phyloP scores from a whole-genome alignment of 37 sponge, comb jelly and placozoan genomes.

The Cladorhizidae sp. region DNA sequence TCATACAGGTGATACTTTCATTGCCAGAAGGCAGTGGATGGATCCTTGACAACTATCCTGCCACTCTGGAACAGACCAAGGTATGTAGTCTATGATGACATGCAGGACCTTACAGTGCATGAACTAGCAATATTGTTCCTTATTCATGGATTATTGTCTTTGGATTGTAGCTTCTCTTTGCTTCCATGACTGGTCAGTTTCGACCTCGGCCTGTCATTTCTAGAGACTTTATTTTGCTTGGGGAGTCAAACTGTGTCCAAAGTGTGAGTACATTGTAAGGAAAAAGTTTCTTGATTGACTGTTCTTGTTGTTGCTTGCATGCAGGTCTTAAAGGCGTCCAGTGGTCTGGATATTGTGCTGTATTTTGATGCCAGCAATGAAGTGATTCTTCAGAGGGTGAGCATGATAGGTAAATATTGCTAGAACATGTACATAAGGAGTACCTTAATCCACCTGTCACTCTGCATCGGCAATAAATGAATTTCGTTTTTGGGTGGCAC shows the following conservation, averaged over 20 bases:
- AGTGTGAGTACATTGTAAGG: not conserved
- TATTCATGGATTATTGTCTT: not conserved
- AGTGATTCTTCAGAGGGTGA: constrained; percentile 64
- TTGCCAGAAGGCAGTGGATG: constrained; percentile 82
- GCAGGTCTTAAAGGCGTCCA: constrained; percentile 51
- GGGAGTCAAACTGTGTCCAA: not conserved
- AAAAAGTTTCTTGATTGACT: not conserved
- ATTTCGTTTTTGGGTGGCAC: not conserved
- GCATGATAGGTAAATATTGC: constrained; percentile 7
- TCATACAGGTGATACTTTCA: constrained; percentile 53
- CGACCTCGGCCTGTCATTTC: constrained; percentile 7
- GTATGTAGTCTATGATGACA: too few species aligned
- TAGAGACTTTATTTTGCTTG: constrained; percentile 22
- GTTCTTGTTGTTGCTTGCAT: not conserved
- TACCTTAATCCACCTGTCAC: not conserved
- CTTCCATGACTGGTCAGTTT: constrained; percentile 14
- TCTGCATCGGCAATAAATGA: not conserved
- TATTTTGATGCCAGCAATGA: constrained; percentile 57
- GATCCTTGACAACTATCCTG: constrained; percentile 89
- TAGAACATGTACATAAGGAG: too few species aligned
- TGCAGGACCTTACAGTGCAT: not conserved
- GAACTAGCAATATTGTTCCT: not conserved
- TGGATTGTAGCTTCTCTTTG: constrained; percentile 1
- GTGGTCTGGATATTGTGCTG: constrained; percentile 58
- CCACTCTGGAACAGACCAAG: constrained; percentile 82